A percentile compares a stretch with the other conserved stretches of the same genome.
phyloP scores from a whole-genome alignment of 2,113 vertebrate species.

The Vidua chalybeata region DNA sequence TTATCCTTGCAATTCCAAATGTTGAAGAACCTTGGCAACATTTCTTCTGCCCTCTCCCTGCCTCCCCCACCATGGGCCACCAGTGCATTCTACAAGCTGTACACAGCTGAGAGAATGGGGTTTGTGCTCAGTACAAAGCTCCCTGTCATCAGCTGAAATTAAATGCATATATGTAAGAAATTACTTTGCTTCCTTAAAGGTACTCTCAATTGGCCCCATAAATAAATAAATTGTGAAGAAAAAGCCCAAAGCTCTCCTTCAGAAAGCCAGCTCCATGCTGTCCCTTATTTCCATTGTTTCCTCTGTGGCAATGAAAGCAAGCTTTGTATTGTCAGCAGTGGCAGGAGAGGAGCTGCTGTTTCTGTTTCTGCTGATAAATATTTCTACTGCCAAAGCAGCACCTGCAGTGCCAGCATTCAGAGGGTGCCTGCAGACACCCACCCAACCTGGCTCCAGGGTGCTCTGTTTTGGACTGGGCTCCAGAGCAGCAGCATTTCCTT shows the following conservation, averaged over 20 bases:
- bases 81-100: neutral
- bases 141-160: neutral
- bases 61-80: neutral
- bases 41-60: neutral
- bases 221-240: neutral
- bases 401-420: neutral
- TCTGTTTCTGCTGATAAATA: neutral
- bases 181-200: neutral
- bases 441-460: fast-evolving
- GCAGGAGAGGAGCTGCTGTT: neutral
- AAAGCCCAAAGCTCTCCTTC: neutral
- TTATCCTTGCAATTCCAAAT: slow-evolving; percentile 5
- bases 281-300: neutral
- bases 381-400: neutral
- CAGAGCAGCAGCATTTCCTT: neutral
- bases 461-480: neutral
- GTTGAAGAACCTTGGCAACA: neutral
- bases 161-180: neutral
- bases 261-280: neutral
- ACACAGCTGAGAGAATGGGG: neutral
- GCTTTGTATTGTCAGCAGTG: neutral
- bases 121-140: neutral
- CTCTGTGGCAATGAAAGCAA: neutral
- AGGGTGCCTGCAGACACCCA: neutral
- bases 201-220: neutral